Evolutionary conservation across 2,888 invertebrate species (phyloP).

Genomic region (Rotaria sp.): DNA sequence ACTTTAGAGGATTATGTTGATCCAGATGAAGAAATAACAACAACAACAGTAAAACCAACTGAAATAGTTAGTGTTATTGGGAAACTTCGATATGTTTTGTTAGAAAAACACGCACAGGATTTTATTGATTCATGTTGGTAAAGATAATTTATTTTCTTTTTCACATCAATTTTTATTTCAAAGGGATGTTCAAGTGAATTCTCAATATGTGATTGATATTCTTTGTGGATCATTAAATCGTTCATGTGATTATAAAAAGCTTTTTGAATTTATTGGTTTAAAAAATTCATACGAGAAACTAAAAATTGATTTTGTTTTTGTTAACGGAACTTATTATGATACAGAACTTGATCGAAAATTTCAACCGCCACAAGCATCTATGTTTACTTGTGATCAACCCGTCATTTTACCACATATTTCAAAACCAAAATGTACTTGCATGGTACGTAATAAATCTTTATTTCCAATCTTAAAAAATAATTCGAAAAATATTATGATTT

Average conservation of each 20-base stretch:
- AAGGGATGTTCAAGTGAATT: constrained; percentile 33
- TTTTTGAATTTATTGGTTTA: constrained; percentile 33
- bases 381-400: constrained; percentile 34
- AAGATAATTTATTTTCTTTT: background rate
- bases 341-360: background rate
- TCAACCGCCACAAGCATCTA: background rate
- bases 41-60: background rate
- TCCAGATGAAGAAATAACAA: background rate
- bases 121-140: constrained; percentile 38
- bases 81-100: constrained; percentile 30
- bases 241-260: constrained; percentile 16
- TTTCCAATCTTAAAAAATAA: too few species aligned
- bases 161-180: background rate
- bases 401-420: constrained; percentile 29
- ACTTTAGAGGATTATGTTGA: background rate
- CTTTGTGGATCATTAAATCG: constrained; percentile 35
- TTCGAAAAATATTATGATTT: too few species aligned
- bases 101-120: constrained; percentile 29
- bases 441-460: constrained; percentile 5
- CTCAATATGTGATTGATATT: constrained; percentile 40
- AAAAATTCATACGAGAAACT: constrained; percentile 31
- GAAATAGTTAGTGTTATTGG: constrained; percentile 4
- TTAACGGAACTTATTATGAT: constrained; percentile 32
- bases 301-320: constrained; percentile 35
- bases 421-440: constrained; percentile 34